Base-by-base conservation (phyloP, 2,113 vertebrate species). In the Poeciliopsis prolifica region DNA sequence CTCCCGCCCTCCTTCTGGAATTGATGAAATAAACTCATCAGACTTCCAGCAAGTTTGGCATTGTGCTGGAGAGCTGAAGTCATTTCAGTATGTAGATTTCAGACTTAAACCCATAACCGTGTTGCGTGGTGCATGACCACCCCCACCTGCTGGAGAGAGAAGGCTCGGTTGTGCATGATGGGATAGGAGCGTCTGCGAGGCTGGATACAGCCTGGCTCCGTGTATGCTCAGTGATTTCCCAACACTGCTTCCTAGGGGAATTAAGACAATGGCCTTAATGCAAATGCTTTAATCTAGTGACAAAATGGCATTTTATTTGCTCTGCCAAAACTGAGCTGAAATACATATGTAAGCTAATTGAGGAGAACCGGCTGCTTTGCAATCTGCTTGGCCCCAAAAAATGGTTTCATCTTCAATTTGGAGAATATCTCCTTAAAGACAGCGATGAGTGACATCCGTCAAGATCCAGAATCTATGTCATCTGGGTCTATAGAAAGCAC, bases 21-120 rank as follows among this genome's bases (percentile, higher is more conserved):
- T 87, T 89, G 89, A 92, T 91, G 84, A 88, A 92, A 93, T 92
- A 89, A 92, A 92, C 90, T 93, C 91, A 88, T 90, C 90, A 89
- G 86, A 91, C 88, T 91, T 90, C 88, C 87, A 87, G 86, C 86
- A 92, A 91, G 89, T 93, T 92, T 88, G 89, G 88, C 89, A 87
- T 91, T 92, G 90, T 91, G 87, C 72, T 19, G 67, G 73, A 72
- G 75, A 92, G 91, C 88, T 88, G 86, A 91, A 92, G 90, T 91
- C 89, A 92, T 93, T 92, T 88, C 86, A 89, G 88, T 90, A 91
- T 93, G 90, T 89, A 89, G 88, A 93, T 90, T 92, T 90, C 85
- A 85, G 90, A 90, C 90, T 91, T 89, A 91, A 89, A 89, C 88
- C 88, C 80, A 86, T 90, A 89, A 87, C 88, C 79, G 82, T 85